These are phyloP conservation scores for Seison nebaliae DNA, from an alignment of 1,140 invertebrate genomes.

Conservation along the genomic window DNA sequence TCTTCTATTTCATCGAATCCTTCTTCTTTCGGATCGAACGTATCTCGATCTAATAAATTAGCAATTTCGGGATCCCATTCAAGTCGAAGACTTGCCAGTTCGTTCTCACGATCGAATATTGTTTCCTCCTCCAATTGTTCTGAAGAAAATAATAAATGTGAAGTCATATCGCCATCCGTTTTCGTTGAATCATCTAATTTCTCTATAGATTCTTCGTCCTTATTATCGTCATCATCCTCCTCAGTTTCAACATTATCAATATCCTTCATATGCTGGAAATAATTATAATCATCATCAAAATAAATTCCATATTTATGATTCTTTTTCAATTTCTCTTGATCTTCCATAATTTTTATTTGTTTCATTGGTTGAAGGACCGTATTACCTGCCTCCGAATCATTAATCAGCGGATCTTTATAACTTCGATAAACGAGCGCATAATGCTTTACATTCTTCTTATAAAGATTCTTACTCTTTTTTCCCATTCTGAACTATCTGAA, in stretches of 20 bases:
- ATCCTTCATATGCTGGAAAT: slow-evolving; percentile 64
- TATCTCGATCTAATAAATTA: too few relatives aligned
- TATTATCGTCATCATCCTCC: slow-evolving; percentile 12
- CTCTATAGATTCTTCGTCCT: slow-evolving; percentile 9
- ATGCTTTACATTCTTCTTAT: slow-evolving; percentile 63
- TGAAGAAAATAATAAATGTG: background rate
- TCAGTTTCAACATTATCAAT: slow-evolving; percentile 22
- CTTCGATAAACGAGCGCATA: slow-evolving; percentile 64
- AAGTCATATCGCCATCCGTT: background rate
- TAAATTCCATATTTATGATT: slow-evolving; percentile 68
- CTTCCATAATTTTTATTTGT: background rate
- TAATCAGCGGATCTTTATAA: slow-evolving; percentile 60
- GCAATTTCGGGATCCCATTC: too few relatives aligned
- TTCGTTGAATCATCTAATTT: background rate
- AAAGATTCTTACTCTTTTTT: too few relatives aligned
- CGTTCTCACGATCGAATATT: too few relatives aligned
- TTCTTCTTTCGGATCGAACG: too few relatives aligned
- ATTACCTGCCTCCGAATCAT: slow-evolving; percentile 59
- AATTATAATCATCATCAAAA: slow-evolving; percentile 82
- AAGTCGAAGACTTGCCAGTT: too few relatives aligned
- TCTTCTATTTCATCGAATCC: too few relatives aligned
- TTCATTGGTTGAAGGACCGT: slow-evolving; percentile 39
- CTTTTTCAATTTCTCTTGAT: slow-evolving; percentile 15
- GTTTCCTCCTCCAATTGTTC: too few relatives aligned
- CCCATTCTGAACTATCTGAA: too few relatives aligned